Conservation (phyloP, 2,113 vertebrate genomes). For the Albula goreensis region DNA sequence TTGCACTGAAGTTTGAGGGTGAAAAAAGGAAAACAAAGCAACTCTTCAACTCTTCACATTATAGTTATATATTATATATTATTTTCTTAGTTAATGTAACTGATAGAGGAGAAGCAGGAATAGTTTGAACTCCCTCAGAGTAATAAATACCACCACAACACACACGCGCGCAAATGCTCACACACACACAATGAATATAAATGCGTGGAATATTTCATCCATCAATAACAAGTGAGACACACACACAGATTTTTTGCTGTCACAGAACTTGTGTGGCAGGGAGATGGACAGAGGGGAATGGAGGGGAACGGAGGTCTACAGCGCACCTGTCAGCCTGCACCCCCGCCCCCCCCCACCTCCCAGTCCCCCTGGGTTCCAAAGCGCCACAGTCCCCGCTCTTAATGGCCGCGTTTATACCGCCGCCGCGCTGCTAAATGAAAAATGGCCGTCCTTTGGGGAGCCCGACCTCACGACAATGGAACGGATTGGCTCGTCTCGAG, state of each 20-base stretch:
- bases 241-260: not conserved
- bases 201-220: conserved; percentile 18
- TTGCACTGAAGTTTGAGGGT: not conserved
- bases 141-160: not conserved
- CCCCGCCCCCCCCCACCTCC: not conserved
- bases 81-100: too few relatives aligned
- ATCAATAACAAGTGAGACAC: not conserved
- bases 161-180: too few relatives aligned
- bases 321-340: not conserved
- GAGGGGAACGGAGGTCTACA: not conserved
- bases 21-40: too few relatives aligned
- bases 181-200: conserved; percentile 21
- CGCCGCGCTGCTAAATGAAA: not conserved
- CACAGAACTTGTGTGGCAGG: not conserved
- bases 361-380: not conserved
- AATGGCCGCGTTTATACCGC: not conserved
- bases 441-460: conserved; percentile 3
- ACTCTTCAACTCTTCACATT: too few relatives aligned
- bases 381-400: not conserved
- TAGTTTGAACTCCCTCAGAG: not conserved
- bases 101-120: not conserved
- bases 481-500: not conserved
- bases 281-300: conserved; percentile 3
- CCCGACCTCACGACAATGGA: not conserved
- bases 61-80: too few relatives aligned